Evolutionary conservation across 2,797 vertebrate genomes (phyloP).

Genomic region (Spatula versicolor): DNA sequence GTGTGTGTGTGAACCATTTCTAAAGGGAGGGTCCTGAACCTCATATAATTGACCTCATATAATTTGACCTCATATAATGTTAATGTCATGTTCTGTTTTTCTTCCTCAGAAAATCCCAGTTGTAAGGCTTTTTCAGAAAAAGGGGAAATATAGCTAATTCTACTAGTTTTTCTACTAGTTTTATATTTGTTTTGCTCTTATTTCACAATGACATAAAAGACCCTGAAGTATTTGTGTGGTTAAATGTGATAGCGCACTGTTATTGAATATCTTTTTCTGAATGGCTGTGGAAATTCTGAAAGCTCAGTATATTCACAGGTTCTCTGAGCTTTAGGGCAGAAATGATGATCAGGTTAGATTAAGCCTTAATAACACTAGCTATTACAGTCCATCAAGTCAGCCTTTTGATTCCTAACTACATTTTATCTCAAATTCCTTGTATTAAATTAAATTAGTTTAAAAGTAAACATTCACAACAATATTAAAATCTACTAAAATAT

Average conservation of each 20-base stretch:
- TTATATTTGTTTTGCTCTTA: not conserved
- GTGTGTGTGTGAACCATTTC: not conserved
- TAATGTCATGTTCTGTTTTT: not conserved
- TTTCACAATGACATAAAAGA: not conserved
- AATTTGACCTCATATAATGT: not conserved
- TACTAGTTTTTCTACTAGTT: not conserved
- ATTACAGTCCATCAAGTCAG: not conserved
- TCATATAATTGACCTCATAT: not conserved
- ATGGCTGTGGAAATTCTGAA: not conserved
- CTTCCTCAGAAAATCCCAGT: not conserved
- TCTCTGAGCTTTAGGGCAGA: not conserved
- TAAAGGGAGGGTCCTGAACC: not conserved
- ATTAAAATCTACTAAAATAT: not conserved
- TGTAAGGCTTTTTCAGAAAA: not conserved
- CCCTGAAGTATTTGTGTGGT: not conserved
- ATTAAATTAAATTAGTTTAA: not conserved
- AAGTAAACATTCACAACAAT: not conserved
- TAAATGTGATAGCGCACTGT: not conserved
- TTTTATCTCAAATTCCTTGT: not conserved
- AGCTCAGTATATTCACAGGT: not conserved
- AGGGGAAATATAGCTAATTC: not conserved
- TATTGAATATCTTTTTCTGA: not conserved
- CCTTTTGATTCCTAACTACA: not conserved
- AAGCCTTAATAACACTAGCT: not conserved
- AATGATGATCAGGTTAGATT: not conserved